Evolutionary conservation across 2,888 invertebrate genomes (phyloP), one percentile per base, ranked within the genome.

Genomic region (Caenorhabditis angaria): DNA sequence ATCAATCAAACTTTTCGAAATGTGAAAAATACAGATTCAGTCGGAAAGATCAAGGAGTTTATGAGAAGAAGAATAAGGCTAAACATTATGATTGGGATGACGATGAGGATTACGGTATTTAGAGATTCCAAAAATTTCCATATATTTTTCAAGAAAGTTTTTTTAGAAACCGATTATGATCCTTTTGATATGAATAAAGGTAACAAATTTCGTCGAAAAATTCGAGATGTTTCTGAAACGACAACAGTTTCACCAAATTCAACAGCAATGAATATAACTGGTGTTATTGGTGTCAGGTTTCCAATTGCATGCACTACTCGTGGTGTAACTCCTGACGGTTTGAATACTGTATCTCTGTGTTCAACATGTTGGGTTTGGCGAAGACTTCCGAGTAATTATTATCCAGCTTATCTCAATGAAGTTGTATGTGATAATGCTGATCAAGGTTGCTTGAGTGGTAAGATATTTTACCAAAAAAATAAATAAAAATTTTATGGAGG

Each of bases 21-120:
- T 78, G 78, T 28, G 62, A 71, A n/a, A 78, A 78, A 54, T 78
- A 78, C 48, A 47, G 72, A 25, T 78, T 78, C 57, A 59, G 70
- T 27, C 61, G 70, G 25, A 65, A 73, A n/a, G 78, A 78, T 56
- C 65, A 78, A 29, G 78, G 78, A 53, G 62, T 70, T 55, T 78
- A 78, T 63, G 73, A 78, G 51, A 75, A 73, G 25, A 70, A 77
- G 53, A 70, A 62, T 41, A 62, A 61, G 20, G 64, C 60, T 28
- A 64, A 70, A 41, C 71, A 71, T 51, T 71, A 57, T 55, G 65
- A 62, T 12, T 71, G 71, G 71, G 65, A 71, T 66, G 66, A 66
- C 57, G 63, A 51, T 70, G 50, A n/a, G n/a, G 22, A 50, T 8
- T 20, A 6, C 24, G 5, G 8, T 50, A 22, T 22, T 27, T 18